phyloP scores from a whole-genome alignment of 35 echinoderm and acorn worm species.

The Amphiura filiformis region DNA sequence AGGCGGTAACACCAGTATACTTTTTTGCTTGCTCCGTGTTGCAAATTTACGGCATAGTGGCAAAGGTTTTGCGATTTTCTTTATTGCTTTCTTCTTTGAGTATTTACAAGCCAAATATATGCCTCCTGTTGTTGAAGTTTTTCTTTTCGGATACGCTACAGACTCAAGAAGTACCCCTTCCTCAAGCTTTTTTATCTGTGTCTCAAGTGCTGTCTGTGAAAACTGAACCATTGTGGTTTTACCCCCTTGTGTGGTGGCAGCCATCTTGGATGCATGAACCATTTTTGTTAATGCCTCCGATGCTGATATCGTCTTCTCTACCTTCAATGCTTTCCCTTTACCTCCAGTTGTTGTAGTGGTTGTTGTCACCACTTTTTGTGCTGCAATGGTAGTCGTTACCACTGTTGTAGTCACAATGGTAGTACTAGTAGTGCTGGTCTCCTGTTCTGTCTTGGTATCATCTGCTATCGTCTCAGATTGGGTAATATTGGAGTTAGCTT shows the following conservation, averaged over 20 bases:
- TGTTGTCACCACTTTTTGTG: background rate
- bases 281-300: background rate
- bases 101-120: background rate
- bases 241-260: background rate
- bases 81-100: slow-evolving; percentile 45
- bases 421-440: background rate
- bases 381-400: background rate
- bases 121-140: background rate
- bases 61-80: slow-evolving; percentile 85
- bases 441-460: no score
- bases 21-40: slow-evolving; percentile 75
- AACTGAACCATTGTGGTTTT: background rate
- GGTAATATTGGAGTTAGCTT: no score
- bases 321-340: background rate
- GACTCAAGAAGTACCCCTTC: background rate
- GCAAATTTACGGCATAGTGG: slow-evolving; percentile 90
- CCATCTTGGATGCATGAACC: background rate
- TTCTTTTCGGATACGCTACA: background rate
- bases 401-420: background rate
- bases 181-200: background rate
- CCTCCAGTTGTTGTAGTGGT: background rate
- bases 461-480: no score
- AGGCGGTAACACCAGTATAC: slow-evolving; percentile 80
- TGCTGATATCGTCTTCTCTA: background rate
- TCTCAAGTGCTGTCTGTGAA: background rate